Evolutionary conservation across 2,797 vertebrate genomes (phyloP).

Genomic region (Muscicapa comitata): DNA sequence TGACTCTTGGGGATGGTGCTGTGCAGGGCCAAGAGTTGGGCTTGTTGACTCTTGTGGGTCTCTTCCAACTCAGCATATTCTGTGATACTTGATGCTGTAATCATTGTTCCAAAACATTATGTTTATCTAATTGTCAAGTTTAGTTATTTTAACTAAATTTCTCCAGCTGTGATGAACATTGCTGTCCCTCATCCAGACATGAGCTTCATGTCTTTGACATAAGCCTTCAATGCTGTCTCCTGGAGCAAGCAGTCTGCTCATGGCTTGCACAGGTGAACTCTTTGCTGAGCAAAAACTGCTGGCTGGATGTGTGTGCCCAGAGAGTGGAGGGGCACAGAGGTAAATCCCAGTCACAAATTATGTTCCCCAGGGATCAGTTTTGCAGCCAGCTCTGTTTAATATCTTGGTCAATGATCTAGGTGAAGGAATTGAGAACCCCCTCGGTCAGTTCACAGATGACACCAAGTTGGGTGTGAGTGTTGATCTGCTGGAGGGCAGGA

Average conservation of each 20-base stretch:
- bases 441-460: neutral
- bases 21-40: neutral
- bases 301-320: neutral
- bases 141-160: neutral
- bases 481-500: neutral
- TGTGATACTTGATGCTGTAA: neutral
- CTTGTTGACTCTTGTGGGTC: rapidly evolving
- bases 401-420: neutral
- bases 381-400: neutral
- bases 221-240: neutral
- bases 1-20: neutral
- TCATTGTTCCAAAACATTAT: neutral
- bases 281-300: neutral
- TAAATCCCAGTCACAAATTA: neutral
- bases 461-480: rapidly evolving
- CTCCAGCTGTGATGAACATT: neutral
- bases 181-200: neutral
- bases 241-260: neutral
- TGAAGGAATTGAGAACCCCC: neutral
- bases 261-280: neutral
- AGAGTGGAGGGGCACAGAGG: neutral
- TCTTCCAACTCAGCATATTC: neutral
- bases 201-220: neutral
- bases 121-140: neutral
- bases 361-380: neutral